These are phyloP conservation scores for Semnornis frantzii DNA, from an alignment of 2,113 vertebrate genomes.

Conservation along the genomic window DNA sequence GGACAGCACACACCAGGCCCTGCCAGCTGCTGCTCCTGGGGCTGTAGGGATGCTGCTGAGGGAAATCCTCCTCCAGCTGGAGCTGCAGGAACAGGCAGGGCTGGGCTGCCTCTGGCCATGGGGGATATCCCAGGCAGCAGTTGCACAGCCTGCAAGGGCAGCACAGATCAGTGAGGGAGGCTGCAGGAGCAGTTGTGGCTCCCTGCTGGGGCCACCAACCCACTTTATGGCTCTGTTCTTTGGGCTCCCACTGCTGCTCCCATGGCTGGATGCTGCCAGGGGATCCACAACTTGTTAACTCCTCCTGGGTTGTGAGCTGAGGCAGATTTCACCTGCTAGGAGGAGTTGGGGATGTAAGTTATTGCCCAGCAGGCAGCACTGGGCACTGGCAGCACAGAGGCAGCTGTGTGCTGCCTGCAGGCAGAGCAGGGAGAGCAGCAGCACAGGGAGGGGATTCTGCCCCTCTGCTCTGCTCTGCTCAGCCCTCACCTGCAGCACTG, in stretches of 20 bases:
- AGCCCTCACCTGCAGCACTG: too few species aligned
- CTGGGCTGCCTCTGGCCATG: not conserved
- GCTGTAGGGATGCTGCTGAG: not conserved
- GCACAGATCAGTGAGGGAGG: not conserved
- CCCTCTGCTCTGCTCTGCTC: too few species aligned
- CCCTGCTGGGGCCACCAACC: accelerated
- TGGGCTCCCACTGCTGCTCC: accelerated
- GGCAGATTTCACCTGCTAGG: not conserved
- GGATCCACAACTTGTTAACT: not conserved
- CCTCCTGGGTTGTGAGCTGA: not conserved
- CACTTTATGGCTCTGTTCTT: accelerated
- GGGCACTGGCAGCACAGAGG: too few species aligned
- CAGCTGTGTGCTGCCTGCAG: too few species aligned
- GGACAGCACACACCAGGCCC: not conserved
- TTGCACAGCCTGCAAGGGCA: accelerated
- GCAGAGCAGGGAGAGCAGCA: too few species aligned
- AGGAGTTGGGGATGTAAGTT: not conserved
- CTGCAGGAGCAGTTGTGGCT: not conserved
- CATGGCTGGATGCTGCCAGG: not conserved
- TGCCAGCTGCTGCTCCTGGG: not conserved
- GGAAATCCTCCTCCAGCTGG: not conserved
- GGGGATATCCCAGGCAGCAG: not conserved
- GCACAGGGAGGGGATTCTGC: too few species aligned
- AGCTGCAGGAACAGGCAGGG: not conserved
- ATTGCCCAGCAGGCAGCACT: too few species aligned